Conservation (phyloP, 2,113 vertebrate genomes). For the Atrichornis clamosus region DNA sequence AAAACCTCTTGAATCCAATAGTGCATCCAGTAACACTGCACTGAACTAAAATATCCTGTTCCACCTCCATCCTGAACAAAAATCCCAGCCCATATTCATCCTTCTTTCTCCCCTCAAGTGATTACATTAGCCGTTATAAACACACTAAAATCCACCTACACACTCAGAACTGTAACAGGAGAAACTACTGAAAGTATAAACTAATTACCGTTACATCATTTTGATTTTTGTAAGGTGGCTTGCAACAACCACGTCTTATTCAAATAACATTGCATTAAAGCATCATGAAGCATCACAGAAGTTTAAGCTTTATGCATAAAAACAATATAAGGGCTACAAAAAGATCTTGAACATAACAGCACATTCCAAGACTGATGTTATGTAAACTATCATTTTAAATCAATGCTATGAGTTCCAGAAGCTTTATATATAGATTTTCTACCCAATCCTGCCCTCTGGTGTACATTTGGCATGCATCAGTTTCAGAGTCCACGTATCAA, state of each 20-base stretch:
- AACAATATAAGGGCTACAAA: background rate
- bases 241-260: background rate
- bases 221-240: background rate
- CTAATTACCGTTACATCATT: background rate
- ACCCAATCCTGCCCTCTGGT: conserved; percentile 47
- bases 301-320: background rate
- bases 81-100: background rate
- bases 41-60: background rate
- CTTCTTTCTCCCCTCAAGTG: background rate
- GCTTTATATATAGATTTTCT: background rate
- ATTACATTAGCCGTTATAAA: background rate
- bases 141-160: background rate
- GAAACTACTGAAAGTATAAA: background rate
- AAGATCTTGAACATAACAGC: background rate
- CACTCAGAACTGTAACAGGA: background rate
- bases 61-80: background rate
- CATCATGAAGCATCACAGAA: background rate
- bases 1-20: background rate
- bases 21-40: background rate
- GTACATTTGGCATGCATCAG: background rate
- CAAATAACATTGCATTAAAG: background rate
- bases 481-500: background rate
- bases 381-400: background rate
- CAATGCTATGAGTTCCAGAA: background rate
- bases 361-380: background rate